Conservation (phyloP, 2,888 invertebrate species). For the Oasisia sp. region DNA sequence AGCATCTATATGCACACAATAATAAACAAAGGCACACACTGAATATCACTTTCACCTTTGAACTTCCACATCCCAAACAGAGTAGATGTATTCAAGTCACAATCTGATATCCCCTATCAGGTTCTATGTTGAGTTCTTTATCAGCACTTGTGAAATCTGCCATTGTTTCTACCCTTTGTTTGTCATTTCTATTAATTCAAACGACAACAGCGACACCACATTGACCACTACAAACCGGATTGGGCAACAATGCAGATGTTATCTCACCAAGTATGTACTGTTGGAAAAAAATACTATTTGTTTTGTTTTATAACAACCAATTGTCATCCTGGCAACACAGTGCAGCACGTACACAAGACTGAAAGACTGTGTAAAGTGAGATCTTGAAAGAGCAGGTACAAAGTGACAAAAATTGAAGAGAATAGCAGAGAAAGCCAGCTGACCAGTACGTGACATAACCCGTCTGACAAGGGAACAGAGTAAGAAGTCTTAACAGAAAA, state of each 20-base stretch:
- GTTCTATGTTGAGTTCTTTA: background rate
- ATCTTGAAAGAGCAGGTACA: too few species aligned
- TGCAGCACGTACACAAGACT: too few species aligned
- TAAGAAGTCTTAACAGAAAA: too few species aligned
- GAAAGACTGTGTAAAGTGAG: too few species aligned
- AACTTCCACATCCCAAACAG: background rate
- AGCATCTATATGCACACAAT: background rate
- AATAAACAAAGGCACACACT: slow-evolving; percentile 6
- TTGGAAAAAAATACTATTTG: background rate
- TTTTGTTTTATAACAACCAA: background rate
- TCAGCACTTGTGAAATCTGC: slow-evolving; percentile 12
- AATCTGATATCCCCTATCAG: background rate
- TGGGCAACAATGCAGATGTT: background rate
- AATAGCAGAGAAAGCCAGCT: too few species aligned
- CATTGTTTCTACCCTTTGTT: background rate
- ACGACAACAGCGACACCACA: background rate
- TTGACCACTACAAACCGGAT: background rate
- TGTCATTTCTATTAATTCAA: background rate
- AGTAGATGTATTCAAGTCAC: background rate
- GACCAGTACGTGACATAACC: too few species aligned
- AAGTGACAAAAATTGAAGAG: too few species aligned
- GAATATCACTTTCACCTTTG: slow-evolving; percentile 1
- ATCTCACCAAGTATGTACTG: background rate
- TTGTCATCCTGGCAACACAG: background rate
- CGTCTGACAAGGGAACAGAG: too few species aligned